Percentiles rank a stretch among this genome's conserved stretches.
Conservation (phyloP, 30 jellyfish, hydroid and myxozoan genomes). For the Clytia hemisphaerica region DNA sequence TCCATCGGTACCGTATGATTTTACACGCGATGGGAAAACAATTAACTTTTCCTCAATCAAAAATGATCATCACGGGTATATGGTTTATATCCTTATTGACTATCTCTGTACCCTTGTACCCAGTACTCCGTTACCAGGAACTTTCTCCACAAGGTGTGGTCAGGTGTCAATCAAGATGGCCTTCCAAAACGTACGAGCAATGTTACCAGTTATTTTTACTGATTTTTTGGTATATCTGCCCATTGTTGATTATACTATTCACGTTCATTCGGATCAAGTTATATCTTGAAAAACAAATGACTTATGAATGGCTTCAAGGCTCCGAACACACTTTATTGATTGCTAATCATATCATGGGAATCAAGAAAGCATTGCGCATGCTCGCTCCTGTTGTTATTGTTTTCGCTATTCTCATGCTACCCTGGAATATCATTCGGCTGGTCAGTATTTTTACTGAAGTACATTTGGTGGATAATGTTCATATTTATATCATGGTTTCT, state of each 20-base stretch:
- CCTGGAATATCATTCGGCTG: constrained; percentile 68
- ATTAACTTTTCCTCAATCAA: constrained; percentile 59
- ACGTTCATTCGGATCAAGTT: constrained; percentile 65
- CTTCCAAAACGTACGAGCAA: constrained; percentile 19
- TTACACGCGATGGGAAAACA: constrained; percentile 69
- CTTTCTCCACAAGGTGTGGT: no score
- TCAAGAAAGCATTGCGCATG: constrained; percentile 65
- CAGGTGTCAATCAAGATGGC: constrained; percentile 60
- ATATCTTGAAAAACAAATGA: constrained; percentile 38
- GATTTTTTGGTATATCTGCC: constrained; percentile 61
- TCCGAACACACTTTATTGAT: constrained; percentile 21
- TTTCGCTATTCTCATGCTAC: constrained; percentile 68
- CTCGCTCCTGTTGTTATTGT: constrained; percentile 89
- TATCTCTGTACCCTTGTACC: constrained; percentile 75
- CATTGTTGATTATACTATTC: constrained; percentile 64
- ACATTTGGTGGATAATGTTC: constrained; percentile 5
- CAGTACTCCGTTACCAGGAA: constrained; percentile 41
- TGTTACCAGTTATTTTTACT: constrained; percentile 51
- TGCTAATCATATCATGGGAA: constrained; percentile 37
- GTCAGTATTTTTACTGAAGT: constrained; percentile 41
- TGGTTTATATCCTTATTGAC: constrained; percentile 67
- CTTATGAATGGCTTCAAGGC: constrained; percentile 60
- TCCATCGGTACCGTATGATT: constrained; percentile 85
- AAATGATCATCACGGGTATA: constrained; percentile 32
- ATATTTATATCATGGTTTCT: constrained; percentile 24